These are phyloP conservation scores for Chymomyza procnemis DNA, from an alignment of 2,888 invertebrate genomes.

Conservation along the genomic window DNA sequence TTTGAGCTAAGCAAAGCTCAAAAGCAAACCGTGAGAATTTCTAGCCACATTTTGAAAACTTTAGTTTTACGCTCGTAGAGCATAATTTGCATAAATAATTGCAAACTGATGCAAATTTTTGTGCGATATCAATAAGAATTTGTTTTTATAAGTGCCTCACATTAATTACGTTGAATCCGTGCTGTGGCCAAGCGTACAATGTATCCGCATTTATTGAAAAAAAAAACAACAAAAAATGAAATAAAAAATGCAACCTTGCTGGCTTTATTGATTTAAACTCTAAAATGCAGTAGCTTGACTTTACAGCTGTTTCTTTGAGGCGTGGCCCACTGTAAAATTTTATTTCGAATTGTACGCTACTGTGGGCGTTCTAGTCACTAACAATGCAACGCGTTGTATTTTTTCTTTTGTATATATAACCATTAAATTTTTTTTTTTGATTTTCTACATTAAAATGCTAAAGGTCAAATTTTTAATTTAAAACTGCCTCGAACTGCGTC, in stretches of 20 bases:
- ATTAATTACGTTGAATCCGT: slow-evolving; percentile 53
- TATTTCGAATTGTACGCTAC: neutral
- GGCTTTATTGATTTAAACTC: slow-evolving; percentile 38
- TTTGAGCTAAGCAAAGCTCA: neutral
- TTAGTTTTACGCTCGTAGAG: neutral
- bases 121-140: slow-evolving; percentile 29
- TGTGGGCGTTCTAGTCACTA: slow-evolving; percentile 5
- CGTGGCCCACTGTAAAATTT: neutral
- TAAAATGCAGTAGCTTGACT: slow-evolving; percentile 1
- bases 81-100: slow-evolving; percentile 65
- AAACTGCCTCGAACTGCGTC: neutral
- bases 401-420: slow-evolving; percentile 2
- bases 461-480: slow-evolving; percentile 27
- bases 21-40: slow-evolving; percentile 48
- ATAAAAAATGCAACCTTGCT: slow-evolving; percentile 48
- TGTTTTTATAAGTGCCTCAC: slow-evolving; percentile 31
- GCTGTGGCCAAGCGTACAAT: neutral
- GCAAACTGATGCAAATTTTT: slow-evolving; percentile 60
- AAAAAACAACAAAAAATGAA: too few species aligned
- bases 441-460: slow-evolving; percentile 15
- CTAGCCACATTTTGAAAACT: slow-evolving; percentile 8
- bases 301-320: slow-evolving; percentile 2
- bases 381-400: slow-evolving; percentile 39
- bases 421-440: neutral
- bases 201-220: slow-evolving; percentile 13